Percentiles rank a stretch among this genome's conserved stretches.
Conservation (phyloP, 2,888 invertebrate genomes). For the Drosophila stalkeri region DNA sequence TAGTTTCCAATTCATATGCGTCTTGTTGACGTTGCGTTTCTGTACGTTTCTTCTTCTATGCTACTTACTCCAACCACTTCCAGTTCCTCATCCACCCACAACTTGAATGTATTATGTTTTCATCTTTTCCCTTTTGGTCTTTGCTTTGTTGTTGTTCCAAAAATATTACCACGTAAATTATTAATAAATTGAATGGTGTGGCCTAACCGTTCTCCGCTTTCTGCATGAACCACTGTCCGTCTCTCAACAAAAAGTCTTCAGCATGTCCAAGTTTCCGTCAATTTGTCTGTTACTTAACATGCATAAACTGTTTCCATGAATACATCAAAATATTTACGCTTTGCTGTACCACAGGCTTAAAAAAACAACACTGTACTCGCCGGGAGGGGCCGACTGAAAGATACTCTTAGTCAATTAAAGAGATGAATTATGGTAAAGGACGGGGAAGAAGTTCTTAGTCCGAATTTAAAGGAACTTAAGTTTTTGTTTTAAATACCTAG, state of each 20-base stretch:
- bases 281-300: conserved; percentile 81
- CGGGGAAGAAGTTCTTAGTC: neutral
- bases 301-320: conserved; percentile 79
- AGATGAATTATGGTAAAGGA: neutral
- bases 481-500: too few relatives aligned
- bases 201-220: conserved; percentile 18
- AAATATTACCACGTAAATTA: conserved; percentile 82
- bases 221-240: neutral
- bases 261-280: conserved; percentile 58
- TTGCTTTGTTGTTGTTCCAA: conserved; percentile 49
- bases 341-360: conserved; percentile 23
- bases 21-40: conserved; percentile 16
- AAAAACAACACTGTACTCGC: neutral
- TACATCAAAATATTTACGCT: conserved; percentile 73
- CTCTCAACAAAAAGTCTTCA: conserved; percentile 5
- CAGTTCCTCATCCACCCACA: conserved; percentile 26
- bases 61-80: conserved; percentile 19
- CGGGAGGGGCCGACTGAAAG: neutral
- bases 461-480: too few relatives aligned
- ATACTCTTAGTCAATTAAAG: neutral
- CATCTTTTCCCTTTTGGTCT: conserved; percentile 49
- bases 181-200: conserved; percentile 74
- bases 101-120: conserved; percentile 43
- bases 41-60: conserved; percentile 10
- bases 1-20: conserved; percentile 76